phyloP scores from a whole-genome alignment of 2,888 invertebrate genomes.

The Sphecodes monilicornis region DNA sequence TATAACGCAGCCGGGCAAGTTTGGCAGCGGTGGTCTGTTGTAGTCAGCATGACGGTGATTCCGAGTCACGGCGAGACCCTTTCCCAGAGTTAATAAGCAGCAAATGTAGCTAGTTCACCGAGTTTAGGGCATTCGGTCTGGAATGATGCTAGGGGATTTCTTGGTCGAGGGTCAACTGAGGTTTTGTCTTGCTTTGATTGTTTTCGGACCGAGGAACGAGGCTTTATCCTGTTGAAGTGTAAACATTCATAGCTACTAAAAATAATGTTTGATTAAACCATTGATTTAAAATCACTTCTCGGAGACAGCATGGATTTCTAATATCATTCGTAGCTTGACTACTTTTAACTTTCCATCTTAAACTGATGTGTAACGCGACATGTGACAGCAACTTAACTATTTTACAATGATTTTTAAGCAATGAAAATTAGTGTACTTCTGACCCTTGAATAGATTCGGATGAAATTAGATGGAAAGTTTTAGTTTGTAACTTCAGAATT shows the following conservation, averaged over 20 bases:
- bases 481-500: neutral
- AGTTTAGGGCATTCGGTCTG: conserved; percentile 29
- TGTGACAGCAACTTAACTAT: neutral
- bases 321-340: neutral
- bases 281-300: neutral
- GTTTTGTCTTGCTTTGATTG: neutral
- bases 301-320: neutral
- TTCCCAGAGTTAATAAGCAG: conserved; percentile 49
- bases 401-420: neutral
- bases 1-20: conserved; percentile 58
- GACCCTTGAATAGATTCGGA: neutral
- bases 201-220: neutral
- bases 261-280: neutral
- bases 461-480: neutral
- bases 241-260: neutral
- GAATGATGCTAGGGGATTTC: neutral
- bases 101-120: conserved; percentile 37
- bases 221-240: neutral
- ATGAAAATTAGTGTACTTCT: neutral
- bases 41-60: conserved; percentile 69
- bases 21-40: conserved; percentile 40
- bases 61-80: conserved; percentile 52
- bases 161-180: neutral
- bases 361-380: neutral
- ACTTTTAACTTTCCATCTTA: neutral